phyloP scores from a whole-genome alignment of 1,140 invertebrate genomes.

The Zaprionus capensis region DNA sequence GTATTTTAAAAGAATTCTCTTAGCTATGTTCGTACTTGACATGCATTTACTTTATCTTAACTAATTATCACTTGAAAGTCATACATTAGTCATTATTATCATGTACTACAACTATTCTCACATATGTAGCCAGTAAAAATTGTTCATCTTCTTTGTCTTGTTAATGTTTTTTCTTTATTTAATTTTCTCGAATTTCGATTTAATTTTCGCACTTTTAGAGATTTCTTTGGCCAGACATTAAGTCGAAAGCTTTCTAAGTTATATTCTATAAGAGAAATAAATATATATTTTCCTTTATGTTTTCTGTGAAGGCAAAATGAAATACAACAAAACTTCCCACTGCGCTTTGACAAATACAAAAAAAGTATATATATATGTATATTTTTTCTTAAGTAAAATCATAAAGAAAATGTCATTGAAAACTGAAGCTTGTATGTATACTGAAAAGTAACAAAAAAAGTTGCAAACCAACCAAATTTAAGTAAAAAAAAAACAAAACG shows the following conservation, averaged over 20 bases:
- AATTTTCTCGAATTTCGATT: constrained; percentile 10
- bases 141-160: constrained; percentile 12
- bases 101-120: constrained; percentile 23
- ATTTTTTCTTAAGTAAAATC: constrained; percentile 47
- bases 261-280: constrained; percentile 49
- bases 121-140: constrained; percentile 24
- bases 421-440: constrained; percentile 78
- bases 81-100: constrained; percentile 56
- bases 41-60: constrained; percentile 42
- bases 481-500: constrained; percentile 38
- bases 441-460: constrained; percentile 59
- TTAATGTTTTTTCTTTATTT: neutral
- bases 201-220: constrained; percentile 39
- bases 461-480: constrained; percentile 52
- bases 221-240: constrained; percentile 45
- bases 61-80: constrained; percentile 57
- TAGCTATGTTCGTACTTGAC: constrained; percentile 41
- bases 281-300: constrained; percentile 54
- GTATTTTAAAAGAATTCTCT: constrained; percentile 24
- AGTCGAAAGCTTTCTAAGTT: constrained; percentile 32
- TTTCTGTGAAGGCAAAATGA: constrained; percentile 80
- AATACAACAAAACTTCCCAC: constrained; percentile 85
- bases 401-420: constrained; percentile 60
- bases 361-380: constrained; percentile 48
- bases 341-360: constrained; percentile 80